Conservation (phyloP, 2,888 invertebrate genomes). For the Bimastos eiseni region DNA sequence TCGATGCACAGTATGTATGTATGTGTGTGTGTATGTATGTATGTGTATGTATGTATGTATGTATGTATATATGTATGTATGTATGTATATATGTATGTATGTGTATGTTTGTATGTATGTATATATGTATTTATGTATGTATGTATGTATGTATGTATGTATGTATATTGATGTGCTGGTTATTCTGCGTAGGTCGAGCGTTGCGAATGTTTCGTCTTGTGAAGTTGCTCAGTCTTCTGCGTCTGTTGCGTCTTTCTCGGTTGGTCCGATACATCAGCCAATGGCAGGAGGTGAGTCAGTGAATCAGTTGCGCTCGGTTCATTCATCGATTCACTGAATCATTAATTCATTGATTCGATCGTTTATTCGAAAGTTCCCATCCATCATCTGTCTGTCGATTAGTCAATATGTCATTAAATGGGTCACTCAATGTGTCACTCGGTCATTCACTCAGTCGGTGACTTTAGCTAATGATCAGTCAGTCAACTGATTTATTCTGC, state of each 20-base stretch:
- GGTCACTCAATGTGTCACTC: background rate
- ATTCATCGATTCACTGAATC: background rate
- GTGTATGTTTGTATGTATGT: too few species aligned
- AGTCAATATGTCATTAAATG: conserved; percentile 67
- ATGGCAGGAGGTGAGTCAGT: background rate
- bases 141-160: background rate
- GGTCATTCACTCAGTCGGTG: background rate
- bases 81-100: too few species aligned
- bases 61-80: too few species aligned
- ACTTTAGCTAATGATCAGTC: background rate
- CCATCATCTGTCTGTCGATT: conserved; percentile 89
- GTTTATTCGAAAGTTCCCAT: conserved; percentile 95
- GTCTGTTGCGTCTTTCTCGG: conserved; percentile 89
- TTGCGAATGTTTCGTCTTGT: conserved; percentile 93
- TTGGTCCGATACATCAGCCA: conserved; percentile 73
- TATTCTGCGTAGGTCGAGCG: conserved; percentile 82
- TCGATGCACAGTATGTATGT: too few species aligned
- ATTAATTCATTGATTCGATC: conserved; percentile 63
- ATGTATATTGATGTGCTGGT: background rate
- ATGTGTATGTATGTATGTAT: too few species aligned
- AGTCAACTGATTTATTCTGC: too few species aligned
- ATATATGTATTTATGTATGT: too few species aligned
- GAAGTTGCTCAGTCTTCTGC: conserved; percentile 91
- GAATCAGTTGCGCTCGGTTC: background rate
- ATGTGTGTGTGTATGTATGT: too few species aligned